phyloP scores from a whole-genome alignment of 1,140 invertebrate genomes.

The Pogonomyrmex californicus region DNA sequence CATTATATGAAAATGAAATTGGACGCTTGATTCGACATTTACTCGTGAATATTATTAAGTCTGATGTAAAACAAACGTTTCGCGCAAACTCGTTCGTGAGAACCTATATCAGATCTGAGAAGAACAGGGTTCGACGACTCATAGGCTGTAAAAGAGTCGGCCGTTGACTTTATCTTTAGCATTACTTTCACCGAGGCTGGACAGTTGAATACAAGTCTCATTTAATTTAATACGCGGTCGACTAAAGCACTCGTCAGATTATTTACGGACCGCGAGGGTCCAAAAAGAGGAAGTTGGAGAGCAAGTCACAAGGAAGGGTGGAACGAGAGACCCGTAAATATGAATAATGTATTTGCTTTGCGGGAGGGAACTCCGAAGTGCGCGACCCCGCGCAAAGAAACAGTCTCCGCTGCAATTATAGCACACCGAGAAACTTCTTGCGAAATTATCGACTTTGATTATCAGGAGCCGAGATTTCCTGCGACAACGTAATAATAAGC shows the following conservation, averaged over 20 bases:
- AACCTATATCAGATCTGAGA: neutral
- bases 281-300: conserved; percentile 37
- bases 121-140: neutral
- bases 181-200: conserved; percentile 12
- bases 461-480: conserved; percentile 37
- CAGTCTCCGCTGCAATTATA: conserved; percentile 56
- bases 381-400: conserved; percentile 54
- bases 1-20: conserved; percentile 39
- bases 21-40: conserved; percentile 13
- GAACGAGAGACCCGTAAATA: conserved; percentile 57
- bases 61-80: neutral
- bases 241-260: conserved; percentile 60
- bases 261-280: conserved; percentile 46
- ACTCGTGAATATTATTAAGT: conserved; percentile 32
- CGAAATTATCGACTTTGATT: conserved; percentile 60
- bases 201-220: conserved; percentile 37
- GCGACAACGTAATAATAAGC: conserved; percentile 35
- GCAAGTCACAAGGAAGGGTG: conserved; percentile 26
- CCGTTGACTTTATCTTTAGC: conserved; percentile 9
- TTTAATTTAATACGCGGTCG: conserved; percentile 65
- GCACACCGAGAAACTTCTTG: conserved; percentile 49
- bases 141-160: neutral
- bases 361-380: conserved; percentile 39
- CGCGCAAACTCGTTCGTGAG: neutral
- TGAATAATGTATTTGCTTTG: conserved; percentile 65